Evolutionary conservation across 2,888 invertebrate species (phyloP), one percentile per base, ranked within the genome.

Genomic region (Drosophila barbarae): DNA sequence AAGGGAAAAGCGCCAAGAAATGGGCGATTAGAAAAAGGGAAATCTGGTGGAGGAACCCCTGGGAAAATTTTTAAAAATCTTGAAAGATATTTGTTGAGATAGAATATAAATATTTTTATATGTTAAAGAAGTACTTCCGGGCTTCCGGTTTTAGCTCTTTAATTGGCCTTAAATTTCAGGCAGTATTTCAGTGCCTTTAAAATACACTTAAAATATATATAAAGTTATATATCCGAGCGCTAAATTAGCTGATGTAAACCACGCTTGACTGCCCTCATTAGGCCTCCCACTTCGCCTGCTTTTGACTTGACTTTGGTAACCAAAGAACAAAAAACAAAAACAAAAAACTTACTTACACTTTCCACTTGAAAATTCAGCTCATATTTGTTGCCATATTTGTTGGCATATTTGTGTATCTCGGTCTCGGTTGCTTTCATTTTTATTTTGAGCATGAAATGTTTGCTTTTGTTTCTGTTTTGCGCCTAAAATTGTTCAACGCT

Each of bases 201-300:
- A 18, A 18, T 26, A 23, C 23, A 23, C 2, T 10, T 6, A n/a
- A 21, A 10, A 2, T 9, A 32, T 3, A 34, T 15, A 30, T 30
- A 30, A 0, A 15, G 5, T 3, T 35, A n/a, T 5, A 15, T 28
- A 10, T 42, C 47, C 9, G 30, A 10, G 30, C 61, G 64, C 63
- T 64, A 72, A 76, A 74, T 76, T 76, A 76, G 78, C 67, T 46
- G 63, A 57, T 38, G 67, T 58, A 35, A 46, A 35, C 30, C 64
- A 69, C 69, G 77, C 69, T 67, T 69, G 75, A 78, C 53, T 77
- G 81, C 73, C 67, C 82, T 81, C 82, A 84, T 84, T 84, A 81
- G 82, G 70, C 68, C 56, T 53, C 58, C 75, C 18, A n/a, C 63
- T 71, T 75, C 67, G 81, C 28, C 66, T 70, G 81, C 59, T 63